A percentile compares a stretch with the other conserved stretches of the same genome.
Evolutionary conservation across 2,888 invertebrate genomes (phyloP).

Genomic region (Dinocampus coccinellae): DNA sequence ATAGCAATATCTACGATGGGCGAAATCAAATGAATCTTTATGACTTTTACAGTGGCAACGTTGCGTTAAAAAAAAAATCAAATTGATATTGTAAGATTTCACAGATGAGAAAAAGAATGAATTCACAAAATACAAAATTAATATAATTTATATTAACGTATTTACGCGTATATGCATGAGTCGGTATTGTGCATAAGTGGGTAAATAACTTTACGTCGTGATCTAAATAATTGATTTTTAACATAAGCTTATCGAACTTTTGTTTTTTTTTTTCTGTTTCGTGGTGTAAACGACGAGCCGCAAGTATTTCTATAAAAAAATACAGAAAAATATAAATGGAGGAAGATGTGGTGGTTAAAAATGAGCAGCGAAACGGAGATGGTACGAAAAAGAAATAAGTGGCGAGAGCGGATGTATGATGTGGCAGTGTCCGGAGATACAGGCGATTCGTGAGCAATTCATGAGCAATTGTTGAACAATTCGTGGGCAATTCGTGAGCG

Average conservation of each 20-base stretch:
- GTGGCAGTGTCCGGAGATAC: constrained; percentile 53
- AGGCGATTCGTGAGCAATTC: constrained; percentile 65
- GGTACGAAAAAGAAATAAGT: constrained; percentile 19
- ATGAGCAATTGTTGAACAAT: too few species aligned
- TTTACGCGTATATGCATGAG: too few species aligned
- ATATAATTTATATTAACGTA: too few species aligned
- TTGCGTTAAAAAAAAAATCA: neutral
- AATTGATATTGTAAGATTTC: neutral
- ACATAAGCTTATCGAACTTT: neutral
- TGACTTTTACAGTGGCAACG: constrained; percentile 22
- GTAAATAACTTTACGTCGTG: neutral
- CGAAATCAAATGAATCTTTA: constrained; percentile 40
- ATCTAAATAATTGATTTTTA: neutral
- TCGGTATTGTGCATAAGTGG: neutral
- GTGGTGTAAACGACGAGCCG: neutral
- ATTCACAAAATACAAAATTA: too few species aligned
- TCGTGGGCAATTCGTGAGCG: constrained; percentile 66
- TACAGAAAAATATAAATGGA: neutral
- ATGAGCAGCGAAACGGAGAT: constrained; percentile 7
- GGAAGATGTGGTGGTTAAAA: constrained; percentile 14
- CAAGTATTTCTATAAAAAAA: too few species aligned
- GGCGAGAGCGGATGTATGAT: constrained; percentile 25
- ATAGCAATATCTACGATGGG: constrained; percentile 47
- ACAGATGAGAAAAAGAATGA: too few species aligned
- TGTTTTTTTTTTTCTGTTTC: neutral